phyloP scores from a whole-genome alignment of 2,113 vertebrate genomes.

The Benitochromis conjunctus region DNA sequence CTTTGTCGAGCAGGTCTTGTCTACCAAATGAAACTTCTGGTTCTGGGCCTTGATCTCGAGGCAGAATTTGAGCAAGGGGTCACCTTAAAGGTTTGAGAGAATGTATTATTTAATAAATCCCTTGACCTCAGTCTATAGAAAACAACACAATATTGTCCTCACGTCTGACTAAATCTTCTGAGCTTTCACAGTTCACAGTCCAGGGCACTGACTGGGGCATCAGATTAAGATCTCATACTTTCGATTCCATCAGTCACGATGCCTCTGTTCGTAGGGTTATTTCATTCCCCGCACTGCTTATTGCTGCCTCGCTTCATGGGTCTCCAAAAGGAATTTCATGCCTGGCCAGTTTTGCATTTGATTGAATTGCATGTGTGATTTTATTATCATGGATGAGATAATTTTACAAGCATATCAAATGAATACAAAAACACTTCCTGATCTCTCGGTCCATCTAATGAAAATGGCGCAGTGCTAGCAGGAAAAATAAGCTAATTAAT shows the following conservation, averaged over 20 bases:
- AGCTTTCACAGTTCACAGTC: background rate
- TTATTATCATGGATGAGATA: slow-evolving; percentile 18
- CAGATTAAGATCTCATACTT: slow-evolving; percentile 36
- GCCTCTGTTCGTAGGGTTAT: background rate
- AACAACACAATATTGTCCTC: slow-evolving; percentile 8
- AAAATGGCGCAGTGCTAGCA: background rate
- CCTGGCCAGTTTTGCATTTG: slow-evolving; percentile 9
- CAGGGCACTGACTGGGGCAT: background rate
- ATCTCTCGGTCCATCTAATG: background rate
- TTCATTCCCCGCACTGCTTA: background rate
- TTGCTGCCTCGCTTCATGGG: background rate
- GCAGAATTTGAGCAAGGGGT: background rate
- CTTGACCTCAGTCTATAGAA: background rate
- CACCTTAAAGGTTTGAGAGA: background rate
- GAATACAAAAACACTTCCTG: slow-evolving; percentile 16
- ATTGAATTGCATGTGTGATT: slow-evolving; percentile 40
- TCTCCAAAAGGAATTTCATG: slow-evolving; percentile 7
- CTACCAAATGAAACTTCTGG: background rate
- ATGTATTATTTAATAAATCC: background rate
- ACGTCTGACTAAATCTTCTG: background rate
- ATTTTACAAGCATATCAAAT: slow-evolving; percentile 30
- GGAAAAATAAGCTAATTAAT: background rate
- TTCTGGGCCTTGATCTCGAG: background rate
- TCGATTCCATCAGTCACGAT: background rate
- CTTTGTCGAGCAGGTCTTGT: background rate